Conservation (phyloP, 2,797 vertebrate genomes). For the Acropternis orthonyx region DNA sequence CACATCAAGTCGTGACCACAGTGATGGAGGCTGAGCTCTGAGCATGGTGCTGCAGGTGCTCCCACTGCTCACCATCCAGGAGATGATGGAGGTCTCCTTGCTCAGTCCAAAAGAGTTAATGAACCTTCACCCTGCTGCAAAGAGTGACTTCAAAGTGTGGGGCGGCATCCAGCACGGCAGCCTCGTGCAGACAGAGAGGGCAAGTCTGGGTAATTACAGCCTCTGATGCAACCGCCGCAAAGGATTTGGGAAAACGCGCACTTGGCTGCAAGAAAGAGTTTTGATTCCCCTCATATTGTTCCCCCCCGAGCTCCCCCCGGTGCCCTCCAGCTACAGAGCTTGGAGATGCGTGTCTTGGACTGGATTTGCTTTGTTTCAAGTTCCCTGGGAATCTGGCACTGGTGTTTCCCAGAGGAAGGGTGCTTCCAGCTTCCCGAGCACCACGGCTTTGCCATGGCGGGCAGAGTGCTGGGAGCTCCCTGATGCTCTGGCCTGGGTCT, state of each 20-base stretch:
- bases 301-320: not conserved
- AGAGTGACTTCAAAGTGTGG: not conserved
- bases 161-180: not conserved
- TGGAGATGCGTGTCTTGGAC: not conserved
- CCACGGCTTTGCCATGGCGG: not conserved
- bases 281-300: not conserved
- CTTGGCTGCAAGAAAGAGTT: constrained; percentile 1
- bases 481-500: not conserved
- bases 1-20: rapidly evolving
- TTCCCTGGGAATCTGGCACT: constrained; percentile 67
- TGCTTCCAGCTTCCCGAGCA: constrained; percentile 13
- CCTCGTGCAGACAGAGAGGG: not conserved
- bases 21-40: rapidly evolving
- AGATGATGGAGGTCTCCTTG: not conserved
- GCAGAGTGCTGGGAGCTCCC: not conserved
- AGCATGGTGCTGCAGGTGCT: rapidly evolving
- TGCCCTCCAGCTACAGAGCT: constrained; percentile 44
- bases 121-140: not conserved
- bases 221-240: not conserved
- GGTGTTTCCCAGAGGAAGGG: not conserved
- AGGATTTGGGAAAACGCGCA: constrained; percentile 1
- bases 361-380: constrained; percentile 17
- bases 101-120: not conserved
- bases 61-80: not conserved
- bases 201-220: not conserved